phyloP scores from a whole-genome alignment of 2,888 invertebrate genomes.

The Glaucopsyche alexis region DNA sequence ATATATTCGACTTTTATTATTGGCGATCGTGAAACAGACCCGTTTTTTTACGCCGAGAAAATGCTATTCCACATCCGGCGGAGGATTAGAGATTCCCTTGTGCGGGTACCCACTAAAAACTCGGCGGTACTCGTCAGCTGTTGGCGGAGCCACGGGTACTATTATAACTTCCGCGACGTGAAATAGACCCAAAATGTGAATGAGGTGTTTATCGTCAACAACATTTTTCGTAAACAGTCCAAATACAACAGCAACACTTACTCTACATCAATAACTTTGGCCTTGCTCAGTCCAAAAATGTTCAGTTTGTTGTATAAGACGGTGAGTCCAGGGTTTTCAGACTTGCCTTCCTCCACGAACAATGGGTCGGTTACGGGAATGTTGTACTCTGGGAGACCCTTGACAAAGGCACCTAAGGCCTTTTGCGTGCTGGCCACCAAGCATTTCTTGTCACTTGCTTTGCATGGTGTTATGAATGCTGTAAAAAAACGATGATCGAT shows the following conservation, averaged over 20 bases:
- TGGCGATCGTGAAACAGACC: too few relatives aligned
- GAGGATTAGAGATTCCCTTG: too few relatives aligned
- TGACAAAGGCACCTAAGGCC: background rate
- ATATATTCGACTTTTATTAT: too few relatives aligned
- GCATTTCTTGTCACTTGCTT: constrained; percentile 31
- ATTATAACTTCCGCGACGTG: too few relatives aligned
- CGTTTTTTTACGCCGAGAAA: too few relatives aligned
- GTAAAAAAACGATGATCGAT: background rate
- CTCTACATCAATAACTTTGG: background rate
- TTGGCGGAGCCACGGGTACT: too few relatives aligned
- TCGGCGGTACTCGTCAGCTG: too few relatives aligned
- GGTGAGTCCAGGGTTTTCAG: background rate
- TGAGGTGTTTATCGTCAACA: too few relatives aligned
- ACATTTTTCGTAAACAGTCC: too few relatives aligned
- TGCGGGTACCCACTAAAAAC: too few relatives aligned
- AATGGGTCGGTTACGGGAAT: background rate
- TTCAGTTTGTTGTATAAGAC: background rate
- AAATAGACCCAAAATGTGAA: too few relatives aligned
- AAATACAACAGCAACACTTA: background rate
- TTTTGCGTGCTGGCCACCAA: constrained; percentile 26
- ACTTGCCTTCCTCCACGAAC: background rate
- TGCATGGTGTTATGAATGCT: constrained; percentile 32
- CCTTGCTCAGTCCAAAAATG: background rate
- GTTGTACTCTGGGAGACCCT: background rate
- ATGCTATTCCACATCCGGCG: too few relatives aligned